A percentile compares a stretch with the other conserved stretches of the same genome.
phyloP scores from a whole-genome alignment of 2,888 invertebrate species.

The Gasteruption jaculator region DNA sequence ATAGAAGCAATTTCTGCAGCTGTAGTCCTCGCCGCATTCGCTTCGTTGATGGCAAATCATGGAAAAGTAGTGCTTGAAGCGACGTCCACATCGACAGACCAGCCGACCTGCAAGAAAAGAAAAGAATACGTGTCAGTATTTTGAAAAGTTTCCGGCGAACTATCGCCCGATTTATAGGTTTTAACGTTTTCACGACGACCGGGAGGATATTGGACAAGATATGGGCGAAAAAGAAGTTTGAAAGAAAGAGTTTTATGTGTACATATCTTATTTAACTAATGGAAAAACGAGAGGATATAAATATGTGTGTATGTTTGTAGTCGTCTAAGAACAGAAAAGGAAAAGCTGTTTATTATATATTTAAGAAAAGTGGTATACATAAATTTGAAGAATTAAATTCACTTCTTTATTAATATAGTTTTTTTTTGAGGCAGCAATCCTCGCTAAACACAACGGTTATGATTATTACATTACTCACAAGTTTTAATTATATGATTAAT shows the following conservation, averaged over 20 bases:
- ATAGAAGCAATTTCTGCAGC: not conserved
- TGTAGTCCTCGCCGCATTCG: conserved; percentile 41
- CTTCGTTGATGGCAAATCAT: conserved; percentile 65
- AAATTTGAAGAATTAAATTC: conserved; percentile 39
- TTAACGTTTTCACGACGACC: too few relatives aligned
- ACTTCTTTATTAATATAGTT: conserved; percentile 41
- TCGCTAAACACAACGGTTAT: conserved; percentile 41
- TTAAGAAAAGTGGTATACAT: conserved; percentile 5
- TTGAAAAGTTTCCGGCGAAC: too few relatives aligned
- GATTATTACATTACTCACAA: conserved; percentile 39
- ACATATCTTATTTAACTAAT: too few relatives aligned
- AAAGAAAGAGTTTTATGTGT: too few relatives aligned
- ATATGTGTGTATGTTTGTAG: too few relatives aligned
- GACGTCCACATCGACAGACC: conserved; percentile 27
- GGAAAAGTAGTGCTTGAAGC: conserved; percentile 30
- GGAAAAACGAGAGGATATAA: too few relatives aligned
- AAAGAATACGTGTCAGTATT: conserved; percentile 22
- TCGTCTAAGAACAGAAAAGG: too few relatives aligned
- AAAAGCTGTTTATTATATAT: too few relatives aligned
- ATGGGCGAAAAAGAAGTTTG: too few relatives aligned
- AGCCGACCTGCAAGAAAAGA: conserved; percentile 31
- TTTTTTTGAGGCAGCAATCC: conserved; percentile 30
- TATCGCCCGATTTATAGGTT: too few relatives aligned
- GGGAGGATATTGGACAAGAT: too few relatives aligned
- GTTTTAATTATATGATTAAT: too few relatives aligned